phyloP scores from a whole-genome alignment of 2,888 invertebrate genomes.

The Orgyia antiqua region DNA sequence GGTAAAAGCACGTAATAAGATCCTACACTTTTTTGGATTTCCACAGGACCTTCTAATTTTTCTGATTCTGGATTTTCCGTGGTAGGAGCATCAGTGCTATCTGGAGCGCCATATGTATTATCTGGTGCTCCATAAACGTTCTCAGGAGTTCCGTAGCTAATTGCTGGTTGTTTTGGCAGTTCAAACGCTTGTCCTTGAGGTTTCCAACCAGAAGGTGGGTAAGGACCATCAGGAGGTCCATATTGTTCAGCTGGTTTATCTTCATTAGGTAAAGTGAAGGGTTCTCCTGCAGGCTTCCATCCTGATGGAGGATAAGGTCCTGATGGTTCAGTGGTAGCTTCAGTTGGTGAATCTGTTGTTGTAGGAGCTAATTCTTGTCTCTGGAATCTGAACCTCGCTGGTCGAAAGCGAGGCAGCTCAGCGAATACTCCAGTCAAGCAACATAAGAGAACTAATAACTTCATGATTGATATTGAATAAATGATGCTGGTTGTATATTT shows the following conservation, averaged over 20 bases:
- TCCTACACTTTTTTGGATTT: slow-evolving; percentile 72
- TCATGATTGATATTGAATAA: slow-evolving; percentile 47
- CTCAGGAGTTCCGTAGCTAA: slow-evolving; percentile 50
- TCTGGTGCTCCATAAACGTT: slow-evolving; percentile 51
- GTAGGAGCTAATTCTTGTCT: slow-evolving; percentile 65
- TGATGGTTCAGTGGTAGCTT: slow-evolving; percentile 50
- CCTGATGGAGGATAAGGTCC: slow-evolving; percentile 57
- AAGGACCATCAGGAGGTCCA: slow-evolving; percentile 38
- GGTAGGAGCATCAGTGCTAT: slow-evolving; percentile 42
- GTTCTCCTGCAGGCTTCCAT: slow-evolving; percentile 60
- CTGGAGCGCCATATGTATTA: slow-evolving; percentile 47
- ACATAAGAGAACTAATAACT: slow-evolving; percentile 47
- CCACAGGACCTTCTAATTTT: slow-evolving; percentile 53
- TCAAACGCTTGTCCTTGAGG: slow-evolving; percentile 58
- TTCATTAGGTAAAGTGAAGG: slow-evolving; percentile 47
- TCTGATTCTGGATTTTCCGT: slow-evolving; percentile 60
- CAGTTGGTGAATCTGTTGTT: slow-evolving; percentile 56
- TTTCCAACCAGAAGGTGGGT: slow-evolving; percentile 66
- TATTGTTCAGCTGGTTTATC: slow-evolving; percentile 32
- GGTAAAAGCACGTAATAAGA: slow-evolving; percentile 81
- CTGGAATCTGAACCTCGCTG: slow-evolving; percentile 66
- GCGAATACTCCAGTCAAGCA: slow-evolving; percentile 43
- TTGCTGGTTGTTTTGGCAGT: slow-evolving; percentile 51
- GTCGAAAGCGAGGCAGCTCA: slow-evolving; percentile 66
- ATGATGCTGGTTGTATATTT: slow-evolving; percentile 33